Conservation (phyloP, 1,140 invertebrate genomes). For the Tetramorium simillimum region DNA sequence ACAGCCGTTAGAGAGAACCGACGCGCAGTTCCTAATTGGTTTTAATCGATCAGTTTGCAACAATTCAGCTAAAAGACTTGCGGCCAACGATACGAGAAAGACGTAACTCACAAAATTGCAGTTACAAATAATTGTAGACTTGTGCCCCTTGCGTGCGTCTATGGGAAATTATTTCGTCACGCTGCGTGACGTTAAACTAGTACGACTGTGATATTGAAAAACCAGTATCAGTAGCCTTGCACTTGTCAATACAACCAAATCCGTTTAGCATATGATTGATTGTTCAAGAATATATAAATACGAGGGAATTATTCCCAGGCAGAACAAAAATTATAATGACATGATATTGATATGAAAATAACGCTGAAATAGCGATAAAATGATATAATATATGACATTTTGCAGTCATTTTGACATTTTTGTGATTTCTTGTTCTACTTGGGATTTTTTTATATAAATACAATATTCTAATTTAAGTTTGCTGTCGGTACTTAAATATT, state of each 20-base stretch:
- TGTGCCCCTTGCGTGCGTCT: not conserved
- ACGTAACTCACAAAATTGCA: not conserved
- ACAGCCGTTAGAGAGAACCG: not conserved
- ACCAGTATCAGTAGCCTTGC: conserved; percentile 18
- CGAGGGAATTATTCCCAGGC: not conserved
- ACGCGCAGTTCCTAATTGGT: conserved; percentile 1
- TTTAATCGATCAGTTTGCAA: not conserved
- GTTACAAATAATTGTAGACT: not conserved
- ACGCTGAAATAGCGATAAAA: no score
- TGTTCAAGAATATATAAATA: not conserved
- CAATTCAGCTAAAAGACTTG: not conserved
- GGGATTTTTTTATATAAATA: no score
- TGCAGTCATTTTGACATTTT: no score
- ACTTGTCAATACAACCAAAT: not conserved
- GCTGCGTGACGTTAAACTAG: conserved; percentile 10
- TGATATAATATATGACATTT: no score
- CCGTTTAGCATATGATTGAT: not conserved
- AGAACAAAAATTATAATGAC: no score
- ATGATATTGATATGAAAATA: no score
- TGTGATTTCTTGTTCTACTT: no score
- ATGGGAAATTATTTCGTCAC: conserved; percentile 15
- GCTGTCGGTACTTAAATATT: not conserved
- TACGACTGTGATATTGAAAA: not conserved
- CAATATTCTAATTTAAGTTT: not conserved
- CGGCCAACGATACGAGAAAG: not conserved